Conservation (phyloP, 2,797 vertebrate genomes). For the Choloepus didactylus region DNA sequence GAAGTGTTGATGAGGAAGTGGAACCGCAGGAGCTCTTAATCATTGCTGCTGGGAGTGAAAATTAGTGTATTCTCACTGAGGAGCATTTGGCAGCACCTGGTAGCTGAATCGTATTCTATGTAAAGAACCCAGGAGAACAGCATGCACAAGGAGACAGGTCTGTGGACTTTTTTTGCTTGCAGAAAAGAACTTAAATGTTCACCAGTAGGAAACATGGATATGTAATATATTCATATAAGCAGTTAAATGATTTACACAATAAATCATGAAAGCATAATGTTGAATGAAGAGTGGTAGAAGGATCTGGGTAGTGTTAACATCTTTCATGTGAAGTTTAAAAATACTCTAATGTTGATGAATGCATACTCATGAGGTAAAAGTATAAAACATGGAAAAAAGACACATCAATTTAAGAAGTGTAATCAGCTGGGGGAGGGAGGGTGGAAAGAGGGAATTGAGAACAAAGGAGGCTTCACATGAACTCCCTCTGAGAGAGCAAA, state of each 20-base stretch:
- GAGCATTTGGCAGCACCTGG: not conserved
- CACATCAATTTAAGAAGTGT: not conserved
- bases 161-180: not conserved
- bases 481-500: not conserved
- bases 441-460: not conserved
- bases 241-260: not conserved
- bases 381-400: not conserved
- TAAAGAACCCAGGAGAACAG: not conserved
- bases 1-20: conserved; percentile 40
- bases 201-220: not conserved
- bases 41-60: conserved; percentile 66
- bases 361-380: not conserved
- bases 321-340: conserved; percentile 19
- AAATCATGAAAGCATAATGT: not conserved
- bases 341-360: not conserved
- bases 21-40: not conserved
- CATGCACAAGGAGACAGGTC: not conserved
- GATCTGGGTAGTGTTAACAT: not conserved
- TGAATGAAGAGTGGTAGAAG: not conserved
- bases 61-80: not conserved
- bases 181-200: conserved; percentile 41
- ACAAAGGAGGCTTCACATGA: not conserved
- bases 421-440: not conserved
- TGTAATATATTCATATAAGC: not conserved
- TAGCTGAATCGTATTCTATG: accelerated